Evolutionary conservation across 35 echinoderm and acorn worm genomes (phyloP), one percentile per base, ranked within the genome.

Genomic region (Chiridota heheva): DNA sequence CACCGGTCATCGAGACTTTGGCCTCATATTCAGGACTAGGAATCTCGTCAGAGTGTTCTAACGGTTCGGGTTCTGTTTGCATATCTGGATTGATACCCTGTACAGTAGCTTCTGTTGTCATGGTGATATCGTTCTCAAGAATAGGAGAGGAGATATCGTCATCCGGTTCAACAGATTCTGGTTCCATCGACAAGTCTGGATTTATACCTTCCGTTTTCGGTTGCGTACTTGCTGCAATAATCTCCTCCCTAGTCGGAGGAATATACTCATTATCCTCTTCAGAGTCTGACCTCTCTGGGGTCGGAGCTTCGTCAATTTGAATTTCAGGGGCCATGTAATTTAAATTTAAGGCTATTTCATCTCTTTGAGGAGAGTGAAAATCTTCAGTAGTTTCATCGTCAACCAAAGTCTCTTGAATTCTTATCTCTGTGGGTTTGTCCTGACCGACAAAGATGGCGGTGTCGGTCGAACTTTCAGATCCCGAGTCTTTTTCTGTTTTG

Each of bases 61-160:
- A 72, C 30, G 85, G 78, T 12, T 93, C 90, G 42, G 90, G 85
- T 8, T 86, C 90, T 22, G 73, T 81, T 41, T 88, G 61, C 59
- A 88, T 72, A 58, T 93, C 90, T 20, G 90, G 90, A 43, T 93
- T 93, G 60, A 93, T 93, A 15, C 90, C 90, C 46, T 93, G 90
- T 25, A 93, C 90, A 38, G 85, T 88, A 16, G 85, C 63, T 61
- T 87, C 70, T 1, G 85, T 77, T 47, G 79, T 82, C 44, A 86
- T 72, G 40, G 85, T 76, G 36, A 93, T 59, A 63, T 44, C 69
- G 8, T 77, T 78, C 49, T 93, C 90, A 3, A 58, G 37, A 40
- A 84, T 41, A 3, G 81, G 87, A 17, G 71, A 82, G 42, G 87
- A 55, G 60, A 87, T 78, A 44, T 87, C 73, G 6, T 77, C 73